Conservation (phyloP, 2,888 invertebrate genomes). For the Amiota minor region DNA sequence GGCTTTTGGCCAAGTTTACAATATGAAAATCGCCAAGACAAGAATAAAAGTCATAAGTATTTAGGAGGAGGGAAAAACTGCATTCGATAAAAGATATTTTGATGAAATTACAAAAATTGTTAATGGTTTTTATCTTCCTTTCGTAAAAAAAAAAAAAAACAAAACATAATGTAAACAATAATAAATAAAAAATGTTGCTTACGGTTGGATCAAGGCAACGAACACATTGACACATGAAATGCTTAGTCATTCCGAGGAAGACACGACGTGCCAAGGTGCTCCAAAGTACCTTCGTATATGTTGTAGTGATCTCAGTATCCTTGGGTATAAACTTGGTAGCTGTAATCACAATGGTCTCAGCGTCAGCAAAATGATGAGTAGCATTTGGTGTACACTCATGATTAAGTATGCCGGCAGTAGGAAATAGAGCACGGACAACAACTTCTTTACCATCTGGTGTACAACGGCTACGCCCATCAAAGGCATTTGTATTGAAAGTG, state of each 20-base stretch:
- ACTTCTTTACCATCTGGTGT: slow-evolving; percentile 61
- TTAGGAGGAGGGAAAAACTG: slow-evolving; percentile 23
- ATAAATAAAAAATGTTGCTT: slow-evolving; percentile 68
- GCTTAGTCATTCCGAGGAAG: slow-evolving; percentile 78
- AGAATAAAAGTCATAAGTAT: slow-evolving; percentile 34
- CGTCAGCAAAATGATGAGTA: slow-evolving; percentile 78
- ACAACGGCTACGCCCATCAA: slow-evolving; percentile 62
- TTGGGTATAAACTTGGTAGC: slow-evolving; percentile 77
- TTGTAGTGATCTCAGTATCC: slow-evolving; percentile 80
- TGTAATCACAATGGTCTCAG: slow-evolving; percentile 77
- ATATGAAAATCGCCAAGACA: too few relatives aligned
- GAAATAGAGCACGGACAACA: slow-evolving; percentile 79
- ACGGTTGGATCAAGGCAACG: slow-evolving; percentile 81
- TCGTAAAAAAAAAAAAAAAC: neutral
- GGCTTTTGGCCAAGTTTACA: slow-evolving; percentile 5
- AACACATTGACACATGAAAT: slow-evolving; percentile 80
- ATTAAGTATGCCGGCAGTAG: slow-evolving; percentile 80
- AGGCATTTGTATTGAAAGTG: slow-evolving; percentile 73
- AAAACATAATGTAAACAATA: neutral
- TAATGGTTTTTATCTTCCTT: neutral
- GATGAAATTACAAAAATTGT: slow-evolving; percentile 10
- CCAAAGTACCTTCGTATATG: slow-evolving; percentile 82
- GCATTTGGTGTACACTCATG: slow-evolving; percentile 84
- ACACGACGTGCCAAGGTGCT: slow-evolving; percentile 80
- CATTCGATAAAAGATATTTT: neutral